A percentile compares a stretch with the other conserved stretches of the same genome.
Conservation (phyloP, 2,797 vertebrate genomes). For the Podarcis siculus region DNA sequence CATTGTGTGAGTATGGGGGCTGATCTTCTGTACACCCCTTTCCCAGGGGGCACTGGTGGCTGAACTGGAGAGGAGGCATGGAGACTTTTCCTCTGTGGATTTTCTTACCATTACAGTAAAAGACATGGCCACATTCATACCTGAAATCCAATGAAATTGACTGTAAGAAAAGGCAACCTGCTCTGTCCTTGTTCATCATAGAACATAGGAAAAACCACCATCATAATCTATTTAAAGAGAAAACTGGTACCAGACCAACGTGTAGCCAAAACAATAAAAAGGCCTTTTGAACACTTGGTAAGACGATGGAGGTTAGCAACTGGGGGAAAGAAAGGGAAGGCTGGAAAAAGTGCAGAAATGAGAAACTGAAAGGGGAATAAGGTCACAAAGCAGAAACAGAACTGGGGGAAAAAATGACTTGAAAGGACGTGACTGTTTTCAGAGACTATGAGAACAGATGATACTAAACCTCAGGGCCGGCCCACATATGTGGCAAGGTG, state of each 20-base stretch:
- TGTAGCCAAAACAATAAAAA: conserved; percentile 55
- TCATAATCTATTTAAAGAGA: conserved; percentile 57
- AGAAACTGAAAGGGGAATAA: conserved; percentile 14
- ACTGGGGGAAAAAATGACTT: conserved; percentile 14
- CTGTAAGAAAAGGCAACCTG: background rate
- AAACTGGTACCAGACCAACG: conserved; percentile 40
- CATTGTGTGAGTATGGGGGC: background rate
- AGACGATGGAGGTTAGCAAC: background rate
- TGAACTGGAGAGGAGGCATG: no score
- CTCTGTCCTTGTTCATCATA: conserved; percentile 45
- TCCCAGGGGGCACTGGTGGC: background rate
- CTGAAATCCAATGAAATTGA: conserved; percentile 9
- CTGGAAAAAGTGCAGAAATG: conserved; percentile 48
- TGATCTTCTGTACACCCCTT: background rate
- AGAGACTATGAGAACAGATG: background rate
- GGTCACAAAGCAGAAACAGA: background rate
- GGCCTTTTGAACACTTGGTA: conserved; percentile 46
- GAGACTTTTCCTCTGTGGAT: background rate
- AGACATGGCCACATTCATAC: background rate
- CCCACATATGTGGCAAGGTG: no score
- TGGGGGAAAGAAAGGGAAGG: conserved; percentile 33
- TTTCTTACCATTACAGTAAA: background rate
- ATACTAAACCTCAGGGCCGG: background rate
- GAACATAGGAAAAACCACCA: conserved; percentile 17
- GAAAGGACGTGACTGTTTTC: background rate